phyloP scores from a whole-genome alignment of 2,113 vertebrate genomes.

The Lampris incognitus region DNA sequence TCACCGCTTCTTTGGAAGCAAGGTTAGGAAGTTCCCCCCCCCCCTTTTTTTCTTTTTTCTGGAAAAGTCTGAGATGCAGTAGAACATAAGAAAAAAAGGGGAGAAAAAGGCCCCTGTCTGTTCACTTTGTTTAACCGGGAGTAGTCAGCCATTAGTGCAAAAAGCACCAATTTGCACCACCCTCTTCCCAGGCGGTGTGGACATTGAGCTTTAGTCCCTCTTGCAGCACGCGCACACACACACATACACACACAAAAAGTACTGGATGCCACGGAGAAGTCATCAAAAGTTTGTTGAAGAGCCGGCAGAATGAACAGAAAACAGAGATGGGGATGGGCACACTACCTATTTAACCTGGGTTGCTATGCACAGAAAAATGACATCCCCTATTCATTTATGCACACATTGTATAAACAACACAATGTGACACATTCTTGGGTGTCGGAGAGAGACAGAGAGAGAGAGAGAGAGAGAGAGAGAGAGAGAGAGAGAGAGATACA shows the following conservation, averaged over 20 bases:
- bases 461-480: conserved; percentile 87
- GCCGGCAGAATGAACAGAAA: conserved; percentile 76
- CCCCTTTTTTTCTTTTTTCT: conserved; percentile 23
- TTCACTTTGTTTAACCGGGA: conserved; percentile 53
- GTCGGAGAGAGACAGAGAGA: conserved; percentile 75
- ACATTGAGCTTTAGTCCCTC: conserved; percentile 65
- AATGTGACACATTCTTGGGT: conserved; percentile 98
- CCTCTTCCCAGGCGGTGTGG: conserved; percentile 63
- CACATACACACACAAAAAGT: conserved; percentile 36
- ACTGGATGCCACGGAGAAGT: conserved; percentile 71
- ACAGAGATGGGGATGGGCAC: conserved; percentile 52
- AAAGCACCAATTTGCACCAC: conserved; percentile 77
- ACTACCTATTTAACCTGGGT: conserved; percentile 91
- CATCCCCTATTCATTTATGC: conserved; percentile 94
- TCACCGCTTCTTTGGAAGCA: conserved; percentile 52
- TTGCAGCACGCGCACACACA: conserved; percentile 24
- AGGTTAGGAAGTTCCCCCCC: conserved; percentile 36
- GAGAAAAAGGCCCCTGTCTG: conserved; percentile 31
- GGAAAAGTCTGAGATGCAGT: conserved; percentile 37
- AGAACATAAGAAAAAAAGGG: conserved; percentile 28
- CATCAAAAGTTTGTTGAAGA: conserved; percentile 80
- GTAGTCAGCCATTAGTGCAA: conserved; percentile 75
- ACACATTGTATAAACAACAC: conserved; percentile 98
- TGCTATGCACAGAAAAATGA: conserved; percentile 96
- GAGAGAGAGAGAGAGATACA: conserved; percentile 74